phyloP scores from a whole-genome alignment of 2,888 invertebrate genomes.

The Odontocolon sp. region DNA sequence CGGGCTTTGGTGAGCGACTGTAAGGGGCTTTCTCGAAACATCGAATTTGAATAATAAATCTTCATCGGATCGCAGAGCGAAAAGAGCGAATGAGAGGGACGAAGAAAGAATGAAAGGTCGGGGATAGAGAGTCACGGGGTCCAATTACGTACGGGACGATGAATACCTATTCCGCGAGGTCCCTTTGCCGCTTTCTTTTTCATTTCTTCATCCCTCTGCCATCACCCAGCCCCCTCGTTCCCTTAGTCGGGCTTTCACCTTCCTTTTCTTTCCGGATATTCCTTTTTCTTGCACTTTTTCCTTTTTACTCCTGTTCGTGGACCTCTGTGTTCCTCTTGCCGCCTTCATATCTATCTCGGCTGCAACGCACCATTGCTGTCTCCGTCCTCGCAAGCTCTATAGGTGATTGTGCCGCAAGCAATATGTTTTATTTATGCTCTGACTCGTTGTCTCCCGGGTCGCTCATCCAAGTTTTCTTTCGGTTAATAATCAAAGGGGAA shows the following conservation, averaged over 20 bases:
- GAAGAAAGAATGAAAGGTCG: background rate
- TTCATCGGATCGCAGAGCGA: constrained; percentile 68
- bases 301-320: constrained; percentile 1
- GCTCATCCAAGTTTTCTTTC: constrained; percentile 47
- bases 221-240: constrained; percentile 17
- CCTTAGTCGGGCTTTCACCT: constrained; percentile 27
- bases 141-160: constrained; percentile 74
- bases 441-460: constrained; percentile 56
- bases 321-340: constrained; percentile 20
- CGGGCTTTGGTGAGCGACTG: constrained; percentile 58
- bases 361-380: constrained; percentile 19
- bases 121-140: constrained; percentile 65
- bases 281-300: constrained; percentile 13
- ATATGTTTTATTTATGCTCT: constrained; percentile 71
- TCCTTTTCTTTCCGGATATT: constrained; percentile 27
- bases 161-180: constrained; percentile 72
- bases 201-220: constrained; percentile 49
- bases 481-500: constrained; percentile 63
- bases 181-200: constrained; percentile 54
- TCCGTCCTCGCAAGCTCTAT: constrained; percentile 43
- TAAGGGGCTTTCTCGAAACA: constrained; percentile 69
- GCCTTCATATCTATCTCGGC: constrained; percentile 37
- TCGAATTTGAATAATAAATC: constrained; percentile 75
- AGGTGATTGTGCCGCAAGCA: constrained; percentile 66
- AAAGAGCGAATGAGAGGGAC: background rate